Conservation (phyloP, 35 echinoderm and acorn worm genomes). For the Ptychodera flava region DNA sequence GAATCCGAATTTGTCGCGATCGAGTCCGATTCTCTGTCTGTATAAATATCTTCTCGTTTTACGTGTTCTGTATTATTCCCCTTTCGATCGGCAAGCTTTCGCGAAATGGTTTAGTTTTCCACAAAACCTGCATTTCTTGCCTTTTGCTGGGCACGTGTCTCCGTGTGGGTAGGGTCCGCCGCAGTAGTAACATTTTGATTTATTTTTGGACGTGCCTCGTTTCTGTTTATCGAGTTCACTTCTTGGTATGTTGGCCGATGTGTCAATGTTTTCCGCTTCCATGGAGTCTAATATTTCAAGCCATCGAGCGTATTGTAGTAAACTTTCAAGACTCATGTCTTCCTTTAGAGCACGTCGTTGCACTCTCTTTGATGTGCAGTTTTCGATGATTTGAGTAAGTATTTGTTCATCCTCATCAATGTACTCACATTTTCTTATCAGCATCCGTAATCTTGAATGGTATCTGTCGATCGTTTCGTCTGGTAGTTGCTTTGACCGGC, state of each 20-base stretch:
- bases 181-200: no score
- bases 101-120: no score
- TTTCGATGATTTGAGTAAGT: constrained; percentile 41
- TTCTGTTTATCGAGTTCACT: neutral
- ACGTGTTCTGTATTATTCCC: constrained; percentile 6
- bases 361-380: constrained; percentile 30
- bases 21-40: no score
- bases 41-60: constrained; percentile 24
- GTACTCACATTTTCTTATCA: constrained; percentile 48
- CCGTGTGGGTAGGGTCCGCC: neutral
- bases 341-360: constrained; percentile 39
- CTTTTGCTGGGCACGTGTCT: no score
- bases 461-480: constrained; percentile 56
- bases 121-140: no score
- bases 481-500: constrained; percentile 39
- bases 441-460: constrained; percentile 28
- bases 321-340: constrained; percentile 1
- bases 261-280: constrained; percentile 9
- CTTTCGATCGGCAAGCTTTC: neutral
- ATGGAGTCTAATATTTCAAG: constrained; percentile 17
- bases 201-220: neutral
- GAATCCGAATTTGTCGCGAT: no score
- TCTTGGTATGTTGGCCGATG: neutral
- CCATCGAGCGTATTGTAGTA: constrained; percentile 13
- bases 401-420: constrained; percentile 47